Percentiles rank a stretch among this genome's conserved stretches.
phyloP scores from a whole-genome alignment of 2,888 invertebrate genomes.

The Isoperla grammatica region DNA sequence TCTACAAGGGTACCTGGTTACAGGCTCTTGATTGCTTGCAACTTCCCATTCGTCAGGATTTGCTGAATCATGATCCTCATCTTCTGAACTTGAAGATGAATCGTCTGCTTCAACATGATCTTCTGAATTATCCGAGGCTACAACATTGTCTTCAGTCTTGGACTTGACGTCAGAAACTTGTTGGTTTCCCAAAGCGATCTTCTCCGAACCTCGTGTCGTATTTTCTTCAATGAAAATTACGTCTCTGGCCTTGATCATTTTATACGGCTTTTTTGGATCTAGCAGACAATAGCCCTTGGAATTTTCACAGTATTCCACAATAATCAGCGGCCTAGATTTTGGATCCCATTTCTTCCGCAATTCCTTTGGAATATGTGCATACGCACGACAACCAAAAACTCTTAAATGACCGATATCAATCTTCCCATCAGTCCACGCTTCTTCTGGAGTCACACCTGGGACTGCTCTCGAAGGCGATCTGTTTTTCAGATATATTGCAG shows the following conservation, averaged over 20 bases:
- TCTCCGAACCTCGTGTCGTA: neutral
- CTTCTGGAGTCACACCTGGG: slow-evolving; percentile 8
- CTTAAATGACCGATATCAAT: slow-evolving; percentile 16
- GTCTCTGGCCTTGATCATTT: neutral
- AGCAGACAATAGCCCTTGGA: slow-evolving; percentile 29
- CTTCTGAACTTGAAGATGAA: no score
- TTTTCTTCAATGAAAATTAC: neutral
- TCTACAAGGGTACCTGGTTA: no score
- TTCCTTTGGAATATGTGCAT: slow-evolving; percentile 25
- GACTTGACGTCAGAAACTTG: no score
- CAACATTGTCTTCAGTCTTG: no score
- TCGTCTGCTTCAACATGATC: no score
- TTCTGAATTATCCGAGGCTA: no score
- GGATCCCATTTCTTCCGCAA: slow-evolving; percentile 28
- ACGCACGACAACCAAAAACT: slow-evolving; percentile 21
- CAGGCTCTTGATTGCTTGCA: no score
- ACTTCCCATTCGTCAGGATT: no score
- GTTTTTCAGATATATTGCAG: slow-evolving; percentile 31
- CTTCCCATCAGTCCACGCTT: slow-evolving; percentile 18
- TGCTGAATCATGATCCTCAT: no score
- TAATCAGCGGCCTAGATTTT: slow-evolving; percentile 21
- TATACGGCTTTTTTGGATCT: slow-evolving; percentile 10
- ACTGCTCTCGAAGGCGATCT: slow-evolving; percentile 30
- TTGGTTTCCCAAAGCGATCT: neutral
- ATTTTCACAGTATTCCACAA: slow-evolving; percentile 30